Percentiles rank a stretch among this genome's conserved stretches.
Conservation (phyloP, 2,797 vertebrate species). For the Tragelaphus eurycerus region DNA sequence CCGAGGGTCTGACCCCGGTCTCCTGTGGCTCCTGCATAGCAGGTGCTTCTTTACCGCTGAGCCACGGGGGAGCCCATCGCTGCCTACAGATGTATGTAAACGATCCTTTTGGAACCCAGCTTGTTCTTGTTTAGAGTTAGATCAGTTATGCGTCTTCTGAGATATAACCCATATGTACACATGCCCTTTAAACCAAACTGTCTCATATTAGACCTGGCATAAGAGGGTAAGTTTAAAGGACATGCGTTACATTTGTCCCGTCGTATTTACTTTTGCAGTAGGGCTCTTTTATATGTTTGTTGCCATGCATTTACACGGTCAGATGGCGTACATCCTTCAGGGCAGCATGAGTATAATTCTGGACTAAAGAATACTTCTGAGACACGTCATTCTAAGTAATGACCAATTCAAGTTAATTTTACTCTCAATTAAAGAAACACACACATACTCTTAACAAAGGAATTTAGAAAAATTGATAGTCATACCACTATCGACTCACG, state of each 20-base stretch:
- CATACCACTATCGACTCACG: neutral
- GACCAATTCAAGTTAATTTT: neutral
- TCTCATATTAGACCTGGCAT: neutral
- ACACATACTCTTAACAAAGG: neutral
- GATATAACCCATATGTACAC: neutral
- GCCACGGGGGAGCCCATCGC: rapidly evolving
- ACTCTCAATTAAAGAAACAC: neutral
- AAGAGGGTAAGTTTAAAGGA: neutral
- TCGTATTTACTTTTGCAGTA: neutral
- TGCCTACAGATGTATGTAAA: neutral
- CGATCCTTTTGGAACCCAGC: neutral
- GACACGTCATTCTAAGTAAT: neutral
- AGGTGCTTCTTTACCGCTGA: neutral
- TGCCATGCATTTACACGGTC: neutral
- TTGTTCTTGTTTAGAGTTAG: neutral
- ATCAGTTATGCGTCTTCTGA: neutral
- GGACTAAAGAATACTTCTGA: neutral
- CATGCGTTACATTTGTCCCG: neutral
- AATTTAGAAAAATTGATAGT: neutral
- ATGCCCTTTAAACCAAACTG: neutral
- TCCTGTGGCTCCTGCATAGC: neutral
- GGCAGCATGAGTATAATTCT: neutral
- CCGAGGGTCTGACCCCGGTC: neutral
- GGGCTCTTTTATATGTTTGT: neutral
- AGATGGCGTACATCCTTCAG: neutral